Base-by-base conservation (phyloP, 2,113 vertebrate species). In the Elephantulus edwardii region DNA sequence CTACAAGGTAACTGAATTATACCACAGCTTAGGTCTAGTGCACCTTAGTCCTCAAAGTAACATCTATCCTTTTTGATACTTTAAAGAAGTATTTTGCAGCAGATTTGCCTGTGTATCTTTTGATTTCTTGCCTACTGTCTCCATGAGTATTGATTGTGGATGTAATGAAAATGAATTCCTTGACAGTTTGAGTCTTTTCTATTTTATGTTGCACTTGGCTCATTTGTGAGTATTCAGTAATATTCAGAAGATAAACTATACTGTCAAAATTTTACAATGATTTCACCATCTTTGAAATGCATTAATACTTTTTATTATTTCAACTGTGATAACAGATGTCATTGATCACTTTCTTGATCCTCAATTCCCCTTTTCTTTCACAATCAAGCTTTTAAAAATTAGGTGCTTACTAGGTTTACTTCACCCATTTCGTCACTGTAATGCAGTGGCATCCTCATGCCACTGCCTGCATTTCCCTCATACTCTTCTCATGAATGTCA, bases 221-320 rank as follows among this genome's bases (percentile, higher is more conserved):
- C 19, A 33, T 28, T 33, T 62, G 60, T 60, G 24, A 60, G 24
- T 10, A 33, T 62, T 33, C 66, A 40, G 35, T 68, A 68, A 68
- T 38, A 88, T 87, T 93, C 42, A 88, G 44, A 76, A 92, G 66
- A 52, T 79, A 8, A 54, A 35, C 46, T 85, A 46, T 17, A 3
- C 22, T 89, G 35, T 90, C 35, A 86, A 50, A 93, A 81, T 52
- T 44, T 91, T 33, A 77, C 86, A 8, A 30, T 80, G 83, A 71
- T 22, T 86, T 91, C 52, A 46, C 13, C 6, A 76, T 20, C 38
- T 5, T 90, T 91, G 58, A 95, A 92, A 66, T 85, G 38, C 13
- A 72, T 24, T 46, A 52, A 77, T 72, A 83, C 80, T 76, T 91
- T 77, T 93, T 86, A 88, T 86, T 85, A 76, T 77, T 26, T 88